These are phyloP conservation scores for Himalopsyche kuldschensis DNA, from an alignment of 2,888 invertebrate species.

Conservation along the genomic window DNA sequence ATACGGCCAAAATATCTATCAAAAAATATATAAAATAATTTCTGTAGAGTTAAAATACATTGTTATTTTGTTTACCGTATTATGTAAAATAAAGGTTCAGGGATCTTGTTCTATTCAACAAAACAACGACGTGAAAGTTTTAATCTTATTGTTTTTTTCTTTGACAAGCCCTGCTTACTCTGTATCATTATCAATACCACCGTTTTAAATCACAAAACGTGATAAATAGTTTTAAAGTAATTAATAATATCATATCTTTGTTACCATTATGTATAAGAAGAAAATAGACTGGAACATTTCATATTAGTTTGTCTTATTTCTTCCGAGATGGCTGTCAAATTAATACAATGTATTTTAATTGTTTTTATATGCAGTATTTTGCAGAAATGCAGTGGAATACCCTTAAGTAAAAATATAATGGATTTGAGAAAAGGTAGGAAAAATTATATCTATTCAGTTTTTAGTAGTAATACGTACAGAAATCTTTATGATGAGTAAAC, in stretches of 20 bases:
- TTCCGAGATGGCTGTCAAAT: background rate
- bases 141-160: no score
- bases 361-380: background rate
- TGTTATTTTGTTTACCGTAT: no score
- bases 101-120: no score
- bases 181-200: background rate
- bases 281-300: background rate
- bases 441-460: background rate
- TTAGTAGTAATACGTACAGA: no score
- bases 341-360: background rate
- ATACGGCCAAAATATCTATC: no score
- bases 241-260: background rate
- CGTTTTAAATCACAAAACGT: background rate
- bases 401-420: background rate
- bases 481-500: no score
- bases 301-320: background rate
- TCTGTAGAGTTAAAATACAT: no score
- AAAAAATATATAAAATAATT: no score
- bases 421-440: background rate
- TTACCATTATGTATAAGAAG: background rate
- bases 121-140: no score
- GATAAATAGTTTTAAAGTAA: background rate
- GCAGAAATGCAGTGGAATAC: background rate
- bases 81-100: no score
- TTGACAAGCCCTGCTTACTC: background rate